Conservation (phyloP, 1,140 invertebrate species). For the Ips typographus region DNA sequence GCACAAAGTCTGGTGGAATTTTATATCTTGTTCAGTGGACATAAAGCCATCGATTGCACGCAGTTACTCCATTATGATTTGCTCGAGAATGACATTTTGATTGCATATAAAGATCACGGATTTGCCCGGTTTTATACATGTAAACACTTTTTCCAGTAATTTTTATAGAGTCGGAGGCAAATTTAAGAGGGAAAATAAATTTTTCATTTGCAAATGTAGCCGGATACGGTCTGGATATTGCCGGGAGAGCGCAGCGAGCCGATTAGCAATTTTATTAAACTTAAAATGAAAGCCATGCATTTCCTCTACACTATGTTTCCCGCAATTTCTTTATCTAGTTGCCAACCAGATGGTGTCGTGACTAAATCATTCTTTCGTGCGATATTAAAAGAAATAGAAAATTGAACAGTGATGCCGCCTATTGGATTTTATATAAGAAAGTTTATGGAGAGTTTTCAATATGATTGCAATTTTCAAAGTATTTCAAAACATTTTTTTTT, state of each 20-base stretch:
- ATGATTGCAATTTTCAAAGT: too few relatives aligned
- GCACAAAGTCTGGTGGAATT: not conserved
- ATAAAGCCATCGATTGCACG: not conserved
- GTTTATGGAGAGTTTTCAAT: too few relatives aligned
- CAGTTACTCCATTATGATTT: not conserved
- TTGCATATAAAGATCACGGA: not conserved
- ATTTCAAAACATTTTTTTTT: too few relatives aligned
- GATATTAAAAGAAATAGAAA: constrained; percentile 40
- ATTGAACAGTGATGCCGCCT: constrained; percentile 15
- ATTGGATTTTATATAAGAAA: too few relatives aligned
- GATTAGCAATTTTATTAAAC: constrained; percentile 39
- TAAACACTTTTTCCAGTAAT: not conserved
- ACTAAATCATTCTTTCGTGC: constrained; percentile 38
- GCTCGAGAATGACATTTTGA: not conserved
- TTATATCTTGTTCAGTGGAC: constrained; percentile 1
- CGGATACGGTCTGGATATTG: constrained; percentile 25
- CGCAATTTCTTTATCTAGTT: constrained; percentile 41
- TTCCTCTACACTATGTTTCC: constrained; percentile 34
- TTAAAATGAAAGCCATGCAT: constrained; percentile 38
- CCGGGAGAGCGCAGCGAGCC: constrained; percentile 18
- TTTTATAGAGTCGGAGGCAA: not conserved
- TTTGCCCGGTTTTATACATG: not conserved
- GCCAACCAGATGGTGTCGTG: constrained; percentile 35
- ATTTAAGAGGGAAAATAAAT: constrained; percentile 9
- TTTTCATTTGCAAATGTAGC: constrained; percentile 19